Percentiles rank a stretch among this genome's conserved stretches.
Conservation (phyloP, 2,797 vertebrate species). For the Rhinophrynus dorsalis region DNA sequence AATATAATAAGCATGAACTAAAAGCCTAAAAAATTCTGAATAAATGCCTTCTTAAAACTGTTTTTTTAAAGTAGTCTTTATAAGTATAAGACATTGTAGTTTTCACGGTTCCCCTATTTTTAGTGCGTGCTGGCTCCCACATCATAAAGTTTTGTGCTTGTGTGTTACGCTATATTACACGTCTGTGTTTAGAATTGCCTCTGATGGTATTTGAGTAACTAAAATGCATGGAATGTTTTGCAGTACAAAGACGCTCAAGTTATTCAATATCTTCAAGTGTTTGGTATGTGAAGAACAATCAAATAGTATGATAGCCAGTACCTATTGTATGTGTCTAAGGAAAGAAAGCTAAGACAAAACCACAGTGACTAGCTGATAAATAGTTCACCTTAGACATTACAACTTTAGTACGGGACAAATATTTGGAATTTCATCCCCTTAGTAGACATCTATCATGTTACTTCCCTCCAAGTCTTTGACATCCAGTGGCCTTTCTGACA, state of each 20-base stretch:
- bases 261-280: neutral
- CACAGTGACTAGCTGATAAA: too few relatives aligned
- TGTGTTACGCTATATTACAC: neutral
- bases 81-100: slow-evolving; percentile 1
- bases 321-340: neutral
- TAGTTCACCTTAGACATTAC: too few relatives aligned
- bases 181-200: slow-evolving; percentile 16
- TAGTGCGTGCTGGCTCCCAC: slow-evolving; percentile 19
- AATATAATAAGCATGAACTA: neutral
- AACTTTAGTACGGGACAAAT: too few relatives aligned
- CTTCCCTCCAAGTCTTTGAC: too few relatives aligned
- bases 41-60: neutral
- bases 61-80: neutral
- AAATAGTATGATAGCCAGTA: neutral
- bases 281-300: slow-evolving; percentile 5
- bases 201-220: slow-evolving; percentile 25
- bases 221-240: slow-evolving; percentile 28
- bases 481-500: too few relatives aligned
- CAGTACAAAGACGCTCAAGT: neutral
- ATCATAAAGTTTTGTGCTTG: slow-evolving; percentile 5
- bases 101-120: slow-evolving; percentile 8
- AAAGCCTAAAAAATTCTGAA: neutral
- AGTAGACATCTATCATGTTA: too few relatives aligned
- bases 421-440: too few relatives aligned
- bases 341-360: too few relatives aligned